A percentile compares a stretch with the other conserved stretches of the same genome.
Conservation (phyloP, 2,797 vertebrate species). For the Mergus octosetaceus region DNA sequence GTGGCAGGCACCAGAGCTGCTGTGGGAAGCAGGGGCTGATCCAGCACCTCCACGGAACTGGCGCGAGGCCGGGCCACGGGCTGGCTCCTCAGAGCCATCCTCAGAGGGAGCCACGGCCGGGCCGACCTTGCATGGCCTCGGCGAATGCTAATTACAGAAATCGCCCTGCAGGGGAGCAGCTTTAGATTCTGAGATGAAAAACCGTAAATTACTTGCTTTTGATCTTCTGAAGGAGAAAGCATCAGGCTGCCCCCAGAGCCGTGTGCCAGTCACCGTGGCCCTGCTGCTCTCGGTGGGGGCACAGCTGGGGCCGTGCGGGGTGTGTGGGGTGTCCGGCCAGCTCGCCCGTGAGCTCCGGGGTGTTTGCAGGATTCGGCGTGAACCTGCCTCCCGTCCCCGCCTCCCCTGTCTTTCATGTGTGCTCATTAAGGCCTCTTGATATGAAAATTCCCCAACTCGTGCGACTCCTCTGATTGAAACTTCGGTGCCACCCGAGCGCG, state of each 20-base stretch:
- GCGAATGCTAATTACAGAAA: neutral
- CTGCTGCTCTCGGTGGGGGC: no score
- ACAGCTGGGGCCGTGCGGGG: no score
- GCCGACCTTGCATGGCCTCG: neutral
- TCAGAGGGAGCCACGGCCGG: neutral
- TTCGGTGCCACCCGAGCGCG: neutral
- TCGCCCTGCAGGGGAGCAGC: neutral
- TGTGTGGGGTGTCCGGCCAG: no score
- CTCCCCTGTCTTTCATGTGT: neutral
- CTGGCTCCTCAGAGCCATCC: neutral
- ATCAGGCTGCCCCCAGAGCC: neutral
- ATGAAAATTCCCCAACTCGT: neutral
- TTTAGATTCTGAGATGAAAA: neutral
- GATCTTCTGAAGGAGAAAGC: neutral
- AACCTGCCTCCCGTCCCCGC: neutral
- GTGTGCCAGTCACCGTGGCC: neutral
- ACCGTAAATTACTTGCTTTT: neutral
- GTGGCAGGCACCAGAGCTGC: neutral
- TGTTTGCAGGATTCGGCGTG: accelerated
- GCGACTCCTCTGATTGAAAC: neutral
- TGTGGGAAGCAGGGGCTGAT: neutral
- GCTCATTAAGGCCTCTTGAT: neutral
- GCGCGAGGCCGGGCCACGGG: neutral
- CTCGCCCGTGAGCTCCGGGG: no score
- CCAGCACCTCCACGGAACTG: neutral